Conservation (phyloP, 2,797 vertebrate species). For the Melanotaenia boesemani region DNA sequence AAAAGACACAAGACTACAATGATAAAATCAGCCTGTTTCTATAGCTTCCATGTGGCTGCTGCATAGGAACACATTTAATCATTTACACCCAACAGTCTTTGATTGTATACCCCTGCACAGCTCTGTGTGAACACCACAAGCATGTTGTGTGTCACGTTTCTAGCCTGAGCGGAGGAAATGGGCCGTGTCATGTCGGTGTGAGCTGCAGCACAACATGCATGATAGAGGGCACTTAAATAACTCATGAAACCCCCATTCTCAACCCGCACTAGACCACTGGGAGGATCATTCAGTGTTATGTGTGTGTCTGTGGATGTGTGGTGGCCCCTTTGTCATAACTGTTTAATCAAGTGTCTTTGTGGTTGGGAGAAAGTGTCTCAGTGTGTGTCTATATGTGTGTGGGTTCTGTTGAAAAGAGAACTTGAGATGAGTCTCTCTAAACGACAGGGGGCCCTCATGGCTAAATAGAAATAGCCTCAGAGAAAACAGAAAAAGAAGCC, state of each 20-base stretch:
- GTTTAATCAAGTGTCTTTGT: slow-evolving; percentile 61
- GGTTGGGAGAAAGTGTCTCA: slow-evolving; percentile 39
- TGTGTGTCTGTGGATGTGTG: slow-evolving; percentile 38
- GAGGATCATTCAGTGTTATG: slow-evolving; percentile 40
- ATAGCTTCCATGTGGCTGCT: slow-evolving; percentile 9
- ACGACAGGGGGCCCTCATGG: slow-evolving; percentile 63
- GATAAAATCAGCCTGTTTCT: slow-evolving; percentile 15
- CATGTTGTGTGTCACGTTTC: slow-evolving; percentile 63
- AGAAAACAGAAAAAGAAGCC: slow-evolving; percentile 52
- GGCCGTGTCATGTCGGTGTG: slow-evolving; percentile 68
- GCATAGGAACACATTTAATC: slow-evolving; percentile 37
- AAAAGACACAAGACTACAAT: slow-evolving; percentile 15
- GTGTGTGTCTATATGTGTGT: slow-evolving; percentile 24
- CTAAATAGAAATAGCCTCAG: slow-evolving; percentile 72
- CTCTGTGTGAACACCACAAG: slow-evolving; percentile 50
- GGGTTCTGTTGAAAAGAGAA: slow-evolving; percentile 43
- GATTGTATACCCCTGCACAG: slow-evolving; percentile 39
- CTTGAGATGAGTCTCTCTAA: slow-evolving; percentile 64
- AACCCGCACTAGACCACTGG: slow-evolving; percentile 56
- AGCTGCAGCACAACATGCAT: slow-evolving; percentile 50
- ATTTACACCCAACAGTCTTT: slow-evolving; percentile 37
- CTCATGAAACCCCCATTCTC: slow-evolving; percentile 72
- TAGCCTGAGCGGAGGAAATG: slow-evolving; percentile 63
- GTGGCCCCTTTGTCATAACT: slow-evolving; percentile 52
- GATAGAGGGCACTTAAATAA: slow-evolving; percentile 77